Percentiles rank a stretch among this genome's conserved stretches.
Conservation (phyloP, 2,797 vertebrate species). For the Sitta carolinensis region DNA sequence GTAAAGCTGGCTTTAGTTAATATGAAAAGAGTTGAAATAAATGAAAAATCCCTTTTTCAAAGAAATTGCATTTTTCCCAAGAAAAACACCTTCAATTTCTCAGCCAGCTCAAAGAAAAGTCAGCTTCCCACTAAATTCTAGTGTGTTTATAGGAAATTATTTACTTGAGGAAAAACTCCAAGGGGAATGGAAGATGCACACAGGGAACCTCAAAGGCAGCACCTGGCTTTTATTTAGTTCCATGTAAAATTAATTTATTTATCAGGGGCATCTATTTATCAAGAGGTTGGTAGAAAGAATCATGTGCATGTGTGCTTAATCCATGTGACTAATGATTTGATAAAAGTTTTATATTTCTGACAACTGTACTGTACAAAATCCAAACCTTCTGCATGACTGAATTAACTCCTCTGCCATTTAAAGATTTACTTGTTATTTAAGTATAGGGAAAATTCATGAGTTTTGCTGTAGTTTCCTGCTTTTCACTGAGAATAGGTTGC, state of each 20-base stretch:
- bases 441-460: not conserved
- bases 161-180: not conserved
- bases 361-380: not conserved
- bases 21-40: not conserved
- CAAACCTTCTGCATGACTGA: not conserved
- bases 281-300: not conserved
- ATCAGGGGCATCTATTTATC: not conserved
- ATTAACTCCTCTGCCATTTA: slow-evolving; percentile 14
- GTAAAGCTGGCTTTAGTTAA: not conserved
- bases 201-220: not conserved
- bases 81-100: not conserved
- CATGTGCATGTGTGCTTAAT: not conserved
- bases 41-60: not conserved
- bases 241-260: not conserved
- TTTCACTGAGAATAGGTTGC: not conserved
- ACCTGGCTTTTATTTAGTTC: not conserved
- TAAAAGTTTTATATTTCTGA: not conserved
- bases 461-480: not conserved
- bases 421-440: slow-evolving; percentile 8
- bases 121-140: not conserved
- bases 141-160: not conserved
- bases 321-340: not conserved
- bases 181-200: not conserved
- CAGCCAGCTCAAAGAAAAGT: not conserved
- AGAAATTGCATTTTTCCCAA: not conserved